Evolutionary conservation across 2,797 vertebrate genomes (phyloP).

Genomic region (Takifugu ocellatus): DNA sequence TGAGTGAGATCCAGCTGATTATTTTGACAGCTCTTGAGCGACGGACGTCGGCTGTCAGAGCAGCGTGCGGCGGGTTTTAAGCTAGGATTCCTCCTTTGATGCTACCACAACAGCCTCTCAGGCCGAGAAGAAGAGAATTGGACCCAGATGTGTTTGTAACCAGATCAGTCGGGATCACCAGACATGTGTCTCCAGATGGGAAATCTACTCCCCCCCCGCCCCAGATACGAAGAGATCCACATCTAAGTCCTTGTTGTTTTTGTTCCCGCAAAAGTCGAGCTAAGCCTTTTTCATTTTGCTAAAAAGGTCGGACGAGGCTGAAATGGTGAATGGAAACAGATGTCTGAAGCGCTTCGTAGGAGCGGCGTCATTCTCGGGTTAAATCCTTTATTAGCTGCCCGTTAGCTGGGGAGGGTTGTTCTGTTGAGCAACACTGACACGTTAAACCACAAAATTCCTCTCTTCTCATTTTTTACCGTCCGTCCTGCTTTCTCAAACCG

Average conservation of each 20-base stretch:
- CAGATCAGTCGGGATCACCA: slow-evolving; percentile 40
- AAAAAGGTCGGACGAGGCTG: slow-evolving; percentile 47
- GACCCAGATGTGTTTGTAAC: slow-evolving; percentile 56
- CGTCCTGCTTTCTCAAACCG: slow-evolving; percentile 12
- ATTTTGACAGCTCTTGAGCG: slow-evolving; percentile 39
- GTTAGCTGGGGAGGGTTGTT: slow-evolving; percentile 9
- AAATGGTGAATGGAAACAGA: slow-evolving; percentile 51
- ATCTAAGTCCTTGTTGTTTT: slow-evolving; percentile 49
- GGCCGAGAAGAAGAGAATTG: slow-evolving; percentile 45
- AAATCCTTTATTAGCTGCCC: neutral
- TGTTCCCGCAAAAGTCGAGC: slow-evolving; percentile 35
- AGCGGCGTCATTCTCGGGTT: neutral
- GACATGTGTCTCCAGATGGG: slow-evolving; percentile 49
- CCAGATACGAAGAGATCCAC: slow-evolving; percentile 42
- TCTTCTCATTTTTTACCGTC: slow-evolving; percentile 3
- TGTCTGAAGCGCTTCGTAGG: neutral
- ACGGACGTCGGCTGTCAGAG: slow-evolving; percentile 29
- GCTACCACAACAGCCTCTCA: slow-evolving; percentile 42
- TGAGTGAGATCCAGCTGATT: slow-evolving; percentile 31
- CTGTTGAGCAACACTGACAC: slow-evolving; percentile 38
- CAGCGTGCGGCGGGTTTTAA: slow-evolving; percentile 14
- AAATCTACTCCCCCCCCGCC: slow-evolving; percentile 30
- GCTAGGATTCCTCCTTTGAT: slow-evolving; percentile 46
- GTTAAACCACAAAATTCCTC: slow-evolving; percentile 33
- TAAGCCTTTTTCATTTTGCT: slow-evolving; percentile 42